Conservation (phyloP, 2,797 vertebrate genomes). For the Echeneis naucrates region DNA sequence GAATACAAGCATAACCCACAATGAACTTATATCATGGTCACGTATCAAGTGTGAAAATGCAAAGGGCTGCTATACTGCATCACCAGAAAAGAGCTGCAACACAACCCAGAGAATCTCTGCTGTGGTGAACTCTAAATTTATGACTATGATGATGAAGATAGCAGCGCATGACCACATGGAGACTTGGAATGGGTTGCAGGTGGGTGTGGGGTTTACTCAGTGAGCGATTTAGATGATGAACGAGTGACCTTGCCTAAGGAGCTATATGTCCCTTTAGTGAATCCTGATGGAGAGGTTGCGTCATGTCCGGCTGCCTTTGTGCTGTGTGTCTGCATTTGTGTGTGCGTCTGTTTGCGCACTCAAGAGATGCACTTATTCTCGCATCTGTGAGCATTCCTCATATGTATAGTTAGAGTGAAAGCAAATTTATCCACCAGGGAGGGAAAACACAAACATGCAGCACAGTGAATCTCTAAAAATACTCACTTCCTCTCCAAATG, state of each 20-base stretch:
- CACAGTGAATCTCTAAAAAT: slow-evolving; percentile 71
- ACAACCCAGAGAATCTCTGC: slow-evolving; percentile 32
- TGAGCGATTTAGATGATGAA: slow-evolving; percentile 76
- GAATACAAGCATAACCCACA: neutral
- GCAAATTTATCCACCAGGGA: slow-evolving; percentile 63
- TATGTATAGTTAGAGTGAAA: slow-evolving; percentile 60
- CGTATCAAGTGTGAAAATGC: slow-evolving; percentile 17
- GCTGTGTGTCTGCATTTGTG: neutral
- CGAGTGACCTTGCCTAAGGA: slow-evolving; percentile 79
- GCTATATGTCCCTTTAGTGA: slow-evolving; percentile 64
- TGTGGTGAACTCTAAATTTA: slow-evolving; percentile 63
- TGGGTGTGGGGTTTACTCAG: slow-evolving; percentile 36
- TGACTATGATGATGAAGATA: slow-evolving; percentile 71
- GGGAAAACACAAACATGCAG: slow-evolving; percentile 58
- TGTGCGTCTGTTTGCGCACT: slow-evolving; percentile 30
- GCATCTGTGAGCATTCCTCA: slow-evolving; percentile 59
- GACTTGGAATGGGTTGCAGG: slow-evolving; percentile 13
- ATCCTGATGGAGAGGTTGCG: slow-evolving; percentile 64
- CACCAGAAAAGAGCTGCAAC: slow-evolving; percentile 17
- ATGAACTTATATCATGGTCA: slow-evolving; percentile 8
- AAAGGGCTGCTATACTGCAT: too few relatives aligned
- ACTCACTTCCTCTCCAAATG: slow-evolving; percentile 59
- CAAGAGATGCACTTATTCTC: slow-evolving; percentile 51
- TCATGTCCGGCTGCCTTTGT: slow-evolving; percentile 56
- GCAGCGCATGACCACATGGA: slow-evolving; percentile 46